A percentile compares a stretch with the other conserved stretches of the same genome.
Conservation (phyloP, 2,113 vertebrate species). For the Sarotherodon lohbergeri region DNA sequence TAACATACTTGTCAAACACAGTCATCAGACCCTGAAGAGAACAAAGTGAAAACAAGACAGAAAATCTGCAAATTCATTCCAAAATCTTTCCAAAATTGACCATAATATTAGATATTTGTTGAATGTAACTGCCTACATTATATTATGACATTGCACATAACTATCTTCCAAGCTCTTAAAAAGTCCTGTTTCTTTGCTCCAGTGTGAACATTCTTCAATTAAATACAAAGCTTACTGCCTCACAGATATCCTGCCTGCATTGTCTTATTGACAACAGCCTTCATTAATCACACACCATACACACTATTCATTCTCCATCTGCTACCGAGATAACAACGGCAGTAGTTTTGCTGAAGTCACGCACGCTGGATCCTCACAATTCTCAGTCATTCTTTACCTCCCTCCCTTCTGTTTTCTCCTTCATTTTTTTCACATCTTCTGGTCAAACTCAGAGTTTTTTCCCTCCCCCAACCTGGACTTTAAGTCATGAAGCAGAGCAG, state of each 20-base stretch:
- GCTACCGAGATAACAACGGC: constrained; percentile 28
- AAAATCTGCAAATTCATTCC: neutral
- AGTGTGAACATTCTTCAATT: constrained; percentile 16
- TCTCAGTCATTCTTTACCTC: neutral
- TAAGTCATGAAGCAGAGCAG: neutral
- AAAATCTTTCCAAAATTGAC: neutral
- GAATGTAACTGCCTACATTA: neutral
- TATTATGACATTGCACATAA: neutral
- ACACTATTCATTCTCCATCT: constrained; percentile 36
- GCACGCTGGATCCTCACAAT: neutral
- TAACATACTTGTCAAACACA: neutral
- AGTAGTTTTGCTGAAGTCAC: neutral
- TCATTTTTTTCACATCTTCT: neutral
- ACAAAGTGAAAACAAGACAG: neutral
- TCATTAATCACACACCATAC: constrained; percentile 46
- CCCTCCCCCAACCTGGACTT: neutral
- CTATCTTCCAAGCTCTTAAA: neutral
- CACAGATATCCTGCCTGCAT: constrained; percentile 35
- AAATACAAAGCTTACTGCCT: constrained; percentile 6
- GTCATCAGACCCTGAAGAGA: neutral
- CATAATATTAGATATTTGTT: neutral
- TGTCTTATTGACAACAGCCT: constrained; percentile 45
- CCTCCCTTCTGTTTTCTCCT: neutral
- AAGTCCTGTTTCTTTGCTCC: neutral
- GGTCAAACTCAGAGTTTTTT: neutral